phyloP scores from a whole-genome alignment of 2,113 vertebrate genomes.

The Genyomyrus donnyi region DNA sequence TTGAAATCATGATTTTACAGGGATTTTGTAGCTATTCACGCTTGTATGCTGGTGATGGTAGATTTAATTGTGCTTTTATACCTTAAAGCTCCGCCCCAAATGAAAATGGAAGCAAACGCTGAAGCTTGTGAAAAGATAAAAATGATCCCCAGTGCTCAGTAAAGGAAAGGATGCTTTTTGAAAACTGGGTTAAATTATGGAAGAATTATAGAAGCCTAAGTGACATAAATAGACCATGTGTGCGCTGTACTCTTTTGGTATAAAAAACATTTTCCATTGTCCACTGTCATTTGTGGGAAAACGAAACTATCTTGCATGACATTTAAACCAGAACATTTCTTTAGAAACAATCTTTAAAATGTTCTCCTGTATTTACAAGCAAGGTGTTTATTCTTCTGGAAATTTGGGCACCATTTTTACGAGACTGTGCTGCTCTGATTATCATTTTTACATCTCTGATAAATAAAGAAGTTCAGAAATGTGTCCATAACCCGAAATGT shows the following conservation, averaged over 20 bases:
- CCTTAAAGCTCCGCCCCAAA: background rate
- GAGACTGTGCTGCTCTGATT: background rate
- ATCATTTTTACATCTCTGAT: background rate
- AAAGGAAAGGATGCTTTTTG: background rate
- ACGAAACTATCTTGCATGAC: conserved; percentile 46
- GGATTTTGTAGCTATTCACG: background rate
- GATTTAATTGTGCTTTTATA: background rate
- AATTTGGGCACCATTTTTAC: background rate
- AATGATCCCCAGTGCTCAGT: background rate
- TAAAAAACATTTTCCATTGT: conserved; percentile 37
- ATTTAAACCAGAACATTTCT: background rate
- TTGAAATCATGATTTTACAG: background rate
- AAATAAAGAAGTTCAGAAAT: background rate
- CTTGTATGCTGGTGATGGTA: background rate
- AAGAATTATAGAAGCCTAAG: conserved; percentile 43
- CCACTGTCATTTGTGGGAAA: conserved; percentile 52
- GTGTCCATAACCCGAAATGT: background rate
- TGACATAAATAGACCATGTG: conserved; percentile 47
- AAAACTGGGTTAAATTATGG: conserved; percentile 35
- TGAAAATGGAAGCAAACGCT: background rate
- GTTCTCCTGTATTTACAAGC: background rate
- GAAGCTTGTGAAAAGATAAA: background rate
- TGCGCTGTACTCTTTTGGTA: conserved; percentile 46
- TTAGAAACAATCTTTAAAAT: background rate
- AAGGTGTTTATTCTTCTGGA: background rate